phyloP scores from a whole-genome alignment of 2,888 invertebrate genomes.

The Leptopilina myrica region DNA sequence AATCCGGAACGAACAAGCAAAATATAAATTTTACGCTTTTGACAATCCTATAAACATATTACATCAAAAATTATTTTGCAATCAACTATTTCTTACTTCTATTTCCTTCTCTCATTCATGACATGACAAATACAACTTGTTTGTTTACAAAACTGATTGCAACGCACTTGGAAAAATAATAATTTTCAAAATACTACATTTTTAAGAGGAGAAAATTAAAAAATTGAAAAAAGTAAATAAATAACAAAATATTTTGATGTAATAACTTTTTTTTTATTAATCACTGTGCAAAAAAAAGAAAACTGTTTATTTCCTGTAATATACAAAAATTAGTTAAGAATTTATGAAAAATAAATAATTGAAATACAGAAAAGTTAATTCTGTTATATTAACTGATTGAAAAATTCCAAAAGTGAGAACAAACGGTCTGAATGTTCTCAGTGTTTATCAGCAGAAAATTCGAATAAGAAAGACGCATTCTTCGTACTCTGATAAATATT shows the following conservation, averaged over 20 bases:
- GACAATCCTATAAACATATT: slow-evolving; percentile 12
- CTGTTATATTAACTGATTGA: not conserved
- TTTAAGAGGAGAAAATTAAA: too few relatives aligned
- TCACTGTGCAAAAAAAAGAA: too few relatives aligned
- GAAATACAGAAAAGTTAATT: not conserved
- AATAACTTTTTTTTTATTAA: too few relatives aligned
- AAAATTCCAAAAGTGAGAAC: not conserved
- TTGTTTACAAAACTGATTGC: too few relatives aligned
- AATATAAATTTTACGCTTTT: slow-evolving; percentile 6
- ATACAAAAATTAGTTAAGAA: too few relatives aligned
- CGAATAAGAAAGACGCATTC: not conserved
- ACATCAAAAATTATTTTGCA: slow-evolving; percentile 1
- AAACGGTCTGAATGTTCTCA: not conserved
- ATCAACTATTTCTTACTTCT: too few relatives aligned
- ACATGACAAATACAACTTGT: slow-evolving; percentile 12
- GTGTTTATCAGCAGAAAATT: not conserved
- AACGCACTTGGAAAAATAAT: not conserved
- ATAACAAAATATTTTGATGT: too few relatives aligned
- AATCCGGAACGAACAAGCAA: slow-evolving; percentile 17
- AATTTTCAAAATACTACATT: not conserved
- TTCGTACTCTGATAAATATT: slow-evolving; percentile 19
- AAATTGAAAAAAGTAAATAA: too few relatives aligned
- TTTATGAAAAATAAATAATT: not conserved
- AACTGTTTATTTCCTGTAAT: too few relatives aligned
- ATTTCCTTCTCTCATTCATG: too few relatives aligned